These are phyloP conservation scores for Amiota communis DNA, from an alignment of 2,888 invertebrate species.

Conservation along the genomic window DNA sequence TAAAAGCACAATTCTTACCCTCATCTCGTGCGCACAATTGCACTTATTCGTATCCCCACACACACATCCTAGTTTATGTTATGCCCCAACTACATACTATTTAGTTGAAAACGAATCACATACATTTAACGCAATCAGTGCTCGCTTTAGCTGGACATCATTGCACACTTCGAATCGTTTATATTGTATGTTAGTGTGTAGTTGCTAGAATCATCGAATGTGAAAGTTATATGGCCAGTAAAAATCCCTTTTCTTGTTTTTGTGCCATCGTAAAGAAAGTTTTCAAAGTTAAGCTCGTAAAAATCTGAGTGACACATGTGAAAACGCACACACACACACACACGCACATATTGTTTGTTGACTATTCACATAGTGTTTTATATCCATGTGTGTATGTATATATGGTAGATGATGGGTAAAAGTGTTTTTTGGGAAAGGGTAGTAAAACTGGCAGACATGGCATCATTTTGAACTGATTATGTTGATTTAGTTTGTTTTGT, in stretches of 20 bases:
- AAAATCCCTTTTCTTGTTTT: slow-evolving; percentile 68
- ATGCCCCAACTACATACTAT: not conserved
- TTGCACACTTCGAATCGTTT: slow-evolving; percentile 21
- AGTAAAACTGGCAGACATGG: no score
- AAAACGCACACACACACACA: slow-evolving; percentile 40
- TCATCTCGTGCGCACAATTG: slow-evolving; percentile 31
- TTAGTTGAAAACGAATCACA: slow-evolving; percentile 9
- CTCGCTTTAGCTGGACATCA: slow-evolving; percentile 28
- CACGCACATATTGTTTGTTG: no score
- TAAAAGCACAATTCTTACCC: slow-evolving; percentile 36
- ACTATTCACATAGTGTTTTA: slow-evolving; percentile 54
- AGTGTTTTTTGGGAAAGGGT: no score
- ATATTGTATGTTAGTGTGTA: not conserved
- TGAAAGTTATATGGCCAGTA: slow-evolving; percentile 61
- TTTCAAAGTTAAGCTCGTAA: slow-evolving; percentile 63
- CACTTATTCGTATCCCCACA: slow-evolving; percentile 22
- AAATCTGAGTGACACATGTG: slow-evolving; percentile 65
- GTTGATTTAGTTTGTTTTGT: no score
- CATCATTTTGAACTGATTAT: no score
- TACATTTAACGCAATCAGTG: slow-evolving; percentile 47
- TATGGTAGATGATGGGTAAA: not conserved
- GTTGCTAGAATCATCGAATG: not conserved
- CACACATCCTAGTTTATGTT: not conserved
- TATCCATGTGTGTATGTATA: slow-evolving; percentile 29
- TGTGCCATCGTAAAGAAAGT: slow-evolving; percentile 57